phyloP scores from a whole-genome alignment of 2,797 vertebrate genomes.

The Catostomus latipinnis region DNA sequence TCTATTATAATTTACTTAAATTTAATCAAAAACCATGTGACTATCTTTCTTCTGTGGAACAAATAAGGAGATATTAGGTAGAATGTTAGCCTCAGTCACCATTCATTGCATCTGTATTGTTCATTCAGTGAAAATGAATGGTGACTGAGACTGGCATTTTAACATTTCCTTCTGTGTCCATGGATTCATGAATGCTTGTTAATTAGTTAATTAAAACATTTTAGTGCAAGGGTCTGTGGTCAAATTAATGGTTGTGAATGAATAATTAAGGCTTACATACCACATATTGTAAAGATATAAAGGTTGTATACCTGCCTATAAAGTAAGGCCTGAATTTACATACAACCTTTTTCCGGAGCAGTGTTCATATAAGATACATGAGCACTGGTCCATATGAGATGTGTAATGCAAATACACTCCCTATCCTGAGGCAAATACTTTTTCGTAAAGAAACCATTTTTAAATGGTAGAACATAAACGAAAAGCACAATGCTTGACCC shows the following conservation, averaged over 20 bases:
- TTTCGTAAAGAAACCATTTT: not conserved
- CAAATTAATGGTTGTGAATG: not conserved
- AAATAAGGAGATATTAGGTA: no score
- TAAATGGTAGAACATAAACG: not conserved
- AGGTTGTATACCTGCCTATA: not conserved
- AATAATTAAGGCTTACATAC: not conserved
- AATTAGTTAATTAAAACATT: not conserved
- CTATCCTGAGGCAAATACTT: conserved; percentile 48
- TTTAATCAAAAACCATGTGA: no score
- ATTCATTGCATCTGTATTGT: no score
- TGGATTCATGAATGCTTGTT: conserved; percentile 2
- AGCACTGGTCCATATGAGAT: conserved; percentile 11
- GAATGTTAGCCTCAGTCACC: no score
- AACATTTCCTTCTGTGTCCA: no score
- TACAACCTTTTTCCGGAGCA: conserved; percentile 1
- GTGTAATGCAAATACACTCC: conserved; percentile 35
- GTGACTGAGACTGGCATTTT: no score
- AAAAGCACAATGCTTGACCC: conserved; percentile 37
- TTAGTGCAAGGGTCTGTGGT: conserved; percentile 34
- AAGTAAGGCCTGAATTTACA: conserved; percentile 24
- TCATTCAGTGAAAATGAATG: no score
- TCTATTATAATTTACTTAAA: no score
- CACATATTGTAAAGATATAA: not conserved
- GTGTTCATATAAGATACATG: not conserved
- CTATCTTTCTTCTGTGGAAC: no score